Percentiles rank a stretch among this genome's conserved stretches.
These are phyloP conservation scores for Xestia rhomboidea DNA, from an alignment of 2,888 invertebrate genomes.

Conservation along the genomic window DNA sequence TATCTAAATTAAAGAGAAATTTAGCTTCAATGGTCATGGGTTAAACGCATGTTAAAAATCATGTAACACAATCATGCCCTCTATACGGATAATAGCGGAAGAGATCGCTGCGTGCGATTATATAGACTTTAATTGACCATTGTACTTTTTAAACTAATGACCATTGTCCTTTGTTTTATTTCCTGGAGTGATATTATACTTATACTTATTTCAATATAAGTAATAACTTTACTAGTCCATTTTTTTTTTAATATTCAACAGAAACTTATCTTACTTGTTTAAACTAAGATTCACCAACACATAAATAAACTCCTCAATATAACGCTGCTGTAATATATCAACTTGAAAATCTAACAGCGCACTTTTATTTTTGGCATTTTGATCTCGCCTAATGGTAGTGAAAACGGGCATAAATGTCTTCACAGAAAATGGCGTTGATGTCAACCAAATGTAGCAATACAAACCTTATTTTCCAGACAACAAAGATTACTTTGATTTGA, in stretches of 20 bases:
- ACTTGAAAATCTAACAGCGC: background rate
- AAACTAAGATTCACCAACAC: background rate
- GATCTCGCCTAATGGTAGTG: background rate
- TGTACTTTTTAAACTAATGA: slow-evolving; percentile 29
- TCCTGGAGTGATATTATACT: slow-evolving; percentile 12
- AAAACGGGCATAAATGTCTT: background rate
- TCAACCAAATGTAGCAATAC: background rate
- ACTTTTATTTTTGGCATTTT: background rate
- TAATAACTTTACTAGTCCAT: background rate
- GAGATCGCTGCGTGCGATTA: slow-evolving; percentile 15
- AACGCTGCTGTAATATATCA: background rate
- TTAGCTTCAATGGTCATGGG: background rate
- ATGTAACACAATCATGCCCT: slow-evolving; percentile 10
- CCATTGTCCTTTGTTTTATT: slow-evolving; percentile 37
- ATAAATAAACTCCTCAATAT: background rate
- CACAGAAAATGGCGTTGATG: background rate
- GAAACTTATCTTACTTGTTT: too few species aligned
- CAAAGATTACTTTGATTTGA: background rate
- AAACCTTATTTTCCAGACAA: background rate
- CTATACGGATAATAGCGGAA: background rate
- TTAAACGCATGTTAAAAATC: background rate
- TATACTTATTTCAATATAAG: background rate
- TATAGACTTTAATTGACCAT: slow-evolving; percentile 10
- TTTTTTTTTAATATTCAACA: background rate
- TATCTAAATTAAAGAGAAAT: background rate